phyloP scores from a whole-genome alignment of 2,888 invertebrate genomes.

The Anaspis maculata region DNA sequence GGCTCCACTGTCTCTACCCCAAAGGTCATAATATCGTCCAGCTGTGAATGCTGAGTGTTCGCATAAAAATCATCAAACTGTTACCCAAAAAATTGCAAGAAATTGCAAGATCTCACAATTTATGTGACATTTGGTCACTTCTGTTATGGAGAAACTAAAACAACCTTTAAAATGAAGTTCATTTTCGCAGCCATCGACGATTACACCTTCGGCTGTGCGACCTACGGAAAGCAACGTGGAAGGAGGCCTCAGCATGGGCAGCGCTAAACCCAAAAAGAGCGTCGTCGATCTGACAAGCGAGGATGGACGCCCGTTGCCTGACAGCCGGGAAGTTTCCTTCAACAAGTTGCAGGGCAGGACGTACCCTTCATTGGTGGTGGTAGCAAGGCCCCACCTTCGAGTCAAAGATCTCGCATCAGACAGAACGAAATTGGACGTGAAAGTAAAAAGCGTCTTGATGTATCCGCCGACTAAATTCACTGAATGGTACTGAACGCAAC shows the following conservation, averaged over 20 bases:
- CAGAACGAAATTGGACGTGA: slow-evolving; percentile 59
- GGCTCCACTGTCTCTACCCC: too few species aligned
- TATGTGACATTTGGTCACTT: not conserved
- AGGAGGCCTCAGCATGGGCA: slow-evolving; percentile 60
- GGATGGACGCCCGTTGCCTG: slow-evolving; percentile 53
- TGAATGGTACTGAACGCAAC: slow-evolving; percentile 63
- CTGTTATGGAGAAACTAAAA: not conserved
- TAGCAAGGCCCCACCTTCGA: slow-evolving; percentile 70
- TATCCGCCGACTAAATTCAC: slow-evolving; percentile 77
- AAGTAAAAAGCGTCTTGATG: slow-evolving; percentile 76
- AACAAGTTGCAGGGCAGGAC: slow-evolving; percentile 76
- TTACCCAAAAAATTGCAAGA: too few species aligned
- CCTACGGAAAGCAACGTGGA: slow-evolving; percentile 66
- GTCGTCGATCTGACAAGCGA: slow-evolving; percentile 58
- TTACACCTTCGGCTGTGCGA: slow-evolving; percentile 36
- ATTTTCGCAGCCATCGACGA: too few species aligned
- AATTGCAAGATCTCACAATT: too few species aligned
- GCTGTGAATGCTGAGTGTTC: too few species aligned
- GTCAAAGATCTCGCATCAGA: slow-evolving; percentile 57
- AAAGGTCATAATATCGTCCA: too few species aligned
- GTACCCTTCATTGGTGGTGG: slow-evolving; percentile 77
- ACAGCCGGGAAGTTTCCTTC: slow-evolving; percentile 66
- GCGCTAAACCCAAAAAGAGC: slow-evolving; percentile 9
- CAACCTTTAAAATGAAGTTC: not conserved
- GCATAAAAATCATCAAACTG: too few species aligned